phyloP scores from a whole-genome alignment of 2,797 vertebrate genomes.

The Lepus oiostolus region DNA sequence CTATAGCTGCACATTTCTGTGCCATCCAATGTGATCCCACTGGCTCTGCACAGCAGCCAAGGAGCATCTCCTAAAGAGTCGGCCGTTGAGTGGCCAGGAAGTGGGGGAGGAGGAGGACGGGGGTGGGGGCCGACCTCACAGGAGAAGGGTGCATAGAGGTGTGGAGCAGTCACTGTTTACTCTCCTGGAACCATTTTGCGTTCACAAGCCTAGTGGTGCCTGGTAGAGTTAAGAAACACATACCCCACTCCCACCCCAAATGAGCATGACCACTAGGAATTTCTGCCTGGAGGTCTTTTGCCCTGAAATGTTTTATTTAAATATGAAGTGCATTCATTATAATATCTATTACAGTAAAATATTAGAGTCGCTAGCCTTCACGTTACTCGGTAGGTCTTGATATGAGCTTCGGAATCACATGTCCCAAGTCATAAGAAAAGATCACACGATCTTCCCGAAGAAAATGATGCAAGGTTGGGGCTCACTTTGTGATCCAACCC shows the following conservation, averaged over 20 bases:
- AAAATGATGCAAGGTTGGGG: not conserved
- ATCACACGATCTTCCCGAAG: not conserved
- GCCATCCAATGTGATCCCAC: not conserved
- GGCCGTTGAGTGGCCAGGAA: not conserved
- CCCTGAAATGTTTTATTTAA: slow-evolving; percentile 25
- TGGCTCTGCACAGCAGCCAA: not conserved
- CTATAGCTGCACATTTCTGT: not conserved
- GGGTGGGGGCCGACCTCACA: too few species aligned
- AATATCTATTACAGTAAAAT: not conserved
- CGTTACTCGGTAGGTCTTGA: slow-evolving; percentile 43
- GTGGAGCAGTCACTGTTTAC: not conserved
- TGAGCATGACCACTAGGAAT: not conserved
- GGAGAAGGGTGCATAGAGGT: not conserved
- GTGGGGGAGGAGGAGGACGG: not conserved
- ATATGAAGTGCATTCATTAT: not conserved
- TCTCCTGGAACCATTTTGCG: not conserved
- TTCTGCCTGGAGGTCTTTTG: not conserved
- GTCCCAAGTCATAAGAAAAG: slow-evolving; percentile 43
- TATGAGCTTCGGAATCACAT: slow-evolving; percentile 54
- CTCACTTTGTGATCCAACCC: slow-evolving; percentile 54
- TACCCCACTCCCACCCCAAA: not conserved
- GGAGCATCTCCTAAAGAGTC: not conserved
- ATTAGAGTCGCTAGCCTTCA: not conserved
- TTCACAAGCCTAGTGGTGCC: not conserved
- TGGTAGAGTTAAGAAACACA: not conserved